Evolutionary conservation across 1,140 invertebrate genomes (phyloP), one percentile per base, ranked within the genome.

Genomic region (Lerema accius): DNA sequence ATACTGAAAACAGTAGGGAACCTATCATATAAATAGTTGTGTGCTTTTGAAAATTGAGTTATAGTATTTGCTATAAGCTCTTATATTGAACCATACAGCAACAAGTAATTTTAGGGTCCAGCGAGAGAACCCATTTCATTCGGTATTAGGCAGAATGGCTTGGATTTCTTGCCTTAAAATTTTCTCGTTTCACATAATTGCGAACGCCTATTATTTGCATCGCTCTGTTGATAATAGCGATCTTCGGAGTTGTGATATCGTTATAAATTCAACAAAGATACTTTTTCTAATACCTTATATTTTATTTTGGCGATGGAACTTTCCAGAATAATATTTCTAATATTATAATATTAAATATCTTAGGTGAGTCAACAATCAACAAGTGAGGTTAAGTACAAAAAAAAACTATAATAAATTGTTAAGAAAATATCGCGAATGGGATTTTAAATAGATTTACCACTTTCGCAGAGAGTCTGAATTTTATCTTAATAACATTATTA

Each of bases 91-190:
- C 65, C 53, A 48, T 10, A 65, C 40, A 53, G 59, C 39, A 43
- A 65, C 46, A 65, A 82, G 67, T 67, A 76, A 71, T 72, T 69
- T 66, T 45, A 83, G 71, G 73, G 80, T 77, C 77, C 71, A 77
- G 68, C 49, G 64, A 69, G 68, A 62, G 70, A 66, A 89, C 86
- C 86, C 84, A 89, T 84, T 84, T 89, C 86, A 89, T 80, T 82
- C 60, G 80, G 86, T 69, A 89, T 89, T 89, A 89, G 65, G 40
- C 65, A 55, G 80, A 79, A 86, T 84, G 69, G 77, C 78, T 58
- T 67, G 80, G 78, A 86, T 86, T 84, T 84, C 84, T 85, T 84
- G 78, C 74, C 74, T 76, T 77, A 76, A 86, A 82, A 86, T 82
- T 84, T 84, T 83, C 80, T 82, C 82, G 74, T 83, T 73, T 68